phyloP scores from a whole-genome alignment of 2,113 vertebrate genomes.

The Eudyptes chrysolophus region DNA sequence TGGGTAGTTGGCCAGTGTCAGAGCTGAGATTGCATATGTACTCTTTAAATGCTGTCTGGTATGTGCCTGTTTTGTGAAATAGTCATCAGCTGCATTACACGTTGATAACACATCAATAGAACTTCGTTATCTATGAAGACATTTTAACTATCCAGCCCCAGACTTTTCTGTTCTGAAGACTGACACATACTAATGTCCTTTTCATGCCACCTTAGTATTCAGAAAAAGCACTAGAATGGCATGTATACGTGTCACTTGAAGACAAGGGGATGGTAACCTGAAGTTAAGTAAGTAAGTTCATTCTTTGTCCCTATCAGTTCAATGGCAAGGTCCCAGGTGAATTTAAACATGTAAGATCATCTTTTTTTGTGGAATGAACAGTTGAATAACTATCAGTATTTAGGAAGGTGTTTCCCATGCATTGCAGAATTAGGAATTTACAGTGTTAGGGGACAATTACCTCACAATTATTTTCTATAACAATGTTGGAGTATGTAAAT shows the following conservation, averaged over 20 bases:
- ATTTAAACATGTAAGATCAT: background rate
- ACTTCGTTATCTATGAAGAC: background rate
- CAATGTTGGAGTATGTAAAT: background rate
- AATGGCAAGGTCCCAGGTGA: background rate
- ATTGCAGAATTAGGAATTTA: background rate
- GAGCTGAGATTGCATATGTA: background rate
- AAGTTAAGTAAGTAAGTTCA: background rate
- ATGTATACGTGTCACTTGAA: background rate
- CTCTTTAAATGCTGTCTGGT: background rate
- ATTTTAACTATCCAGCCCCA: background rate
- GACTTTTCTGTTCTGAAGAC: background rate
- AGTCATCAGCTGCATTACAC: background rate
- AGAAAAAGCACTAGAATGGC: background rate
- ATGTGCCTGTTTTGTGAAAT: background rate
- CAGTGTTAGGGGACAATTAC: background rate
- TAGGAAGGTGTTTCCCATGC: rapidly evolving
- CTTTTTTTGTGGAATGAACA: background rate
- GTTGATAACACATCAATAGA: background rate
- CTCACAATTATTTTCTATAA: background rate
- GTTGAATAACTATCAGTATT: background rate
- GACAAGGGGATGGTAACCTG: background rate
- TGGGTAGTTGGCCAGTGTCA: background rate
- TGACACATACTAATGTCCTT: background rate
- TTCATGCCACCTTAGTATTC: background rate
- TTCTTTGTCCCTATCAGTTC: background rate